Evolutionary conservation across 2,888 invertebrate genomes (phyloP).

Genomic region (Anodontia alba): DNA sequence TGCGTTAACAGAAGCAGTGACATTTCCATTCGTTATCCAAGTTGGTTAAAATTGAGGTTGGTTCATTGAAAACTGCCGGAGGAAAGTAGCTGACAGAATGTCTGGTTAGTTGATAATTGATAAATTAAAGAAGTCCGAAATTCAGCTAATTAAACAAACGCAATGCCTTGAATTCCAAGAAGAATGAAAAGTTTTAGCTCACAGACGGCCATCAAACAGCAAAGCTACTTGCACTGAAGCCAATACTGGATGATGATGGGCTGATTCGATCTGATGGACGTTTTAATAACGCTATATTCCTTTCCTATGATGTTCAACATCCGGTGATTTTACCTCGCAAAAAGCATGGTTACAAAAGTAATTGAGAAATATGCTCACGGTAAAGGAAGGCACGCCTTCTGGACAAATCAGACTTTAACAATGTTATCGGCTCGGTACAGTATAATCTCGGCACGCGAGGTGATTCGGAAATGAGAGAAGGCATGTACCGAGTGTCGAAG

Average conservation of each 20-base stretch:
- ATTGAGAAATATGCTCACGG: constrained; percentile 54
- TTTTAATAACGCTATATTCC: constrained; percentile 34
- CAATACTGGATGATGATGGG: constrained; percentile 34
- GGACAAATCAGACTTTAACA: constrained; percentile 45
- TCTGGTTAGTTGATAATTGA: constrained; percentile 14
- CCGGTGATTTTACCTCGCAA: constrained; percentile 52
- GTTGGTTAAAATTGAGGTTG: constrained; percentile 22
- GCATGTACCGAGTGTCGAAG: constrained; percentile 39
- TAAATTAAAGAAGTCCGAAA: not conserved
- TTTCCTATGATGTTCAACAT: constrained; percentile 37
- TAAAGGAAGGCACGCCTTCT: constrained; percentile 29
- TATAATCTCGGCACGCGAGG: constrained; percentile 51
- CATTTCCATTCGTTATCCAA: constrained; percentile 25
- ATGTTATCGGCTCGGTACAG: constrained; percentile 45
- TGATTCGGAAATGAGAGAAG: constrained; percentile 46
- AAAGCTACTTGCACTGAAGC: constrained; percentile 37
- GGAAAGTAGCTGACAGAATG: not conserved
- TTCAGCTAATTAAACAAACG: not conserved
- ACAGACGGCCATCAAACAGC: not conserved
- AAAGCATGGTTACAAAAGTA: constrained; percentile 40
- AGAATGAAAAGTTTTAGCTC: not conserved
- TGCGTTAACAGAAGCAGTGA: too few species aligned
- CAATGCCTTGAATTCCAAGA: not conserved
- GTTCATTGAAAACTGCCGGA: constrained; percentile 42
- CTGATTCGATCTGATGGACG: constrained; percentile 25